Percentiles rank a stretch among this genome's conserved stretches.
phyloP scores from a whole-genome alignment of 2,797 vertebrate genomes.

The Oreochromis grahami region DNA sequence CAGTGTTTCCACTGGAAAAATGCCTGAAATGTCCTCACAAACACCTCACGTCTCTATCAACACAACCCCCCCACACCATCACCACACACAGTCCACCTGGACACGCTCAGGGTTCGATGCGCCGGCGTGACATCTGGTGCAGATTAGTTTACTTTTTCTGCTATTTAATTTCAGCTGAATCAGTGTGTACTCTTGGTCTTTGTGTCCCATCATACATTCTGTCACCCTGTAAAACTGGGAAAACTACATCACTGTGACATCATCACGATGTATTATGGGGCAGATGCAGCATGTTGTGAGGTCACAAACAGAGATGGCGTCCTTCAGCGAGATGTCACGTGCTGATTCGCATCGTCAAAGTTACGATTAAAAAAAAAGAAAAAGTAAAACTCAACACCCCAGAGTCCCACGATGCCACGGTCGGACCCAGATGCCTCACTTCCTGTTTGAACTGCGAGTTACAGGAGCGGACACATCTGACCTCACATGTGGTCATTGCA shows the following conservation, averaged over 20 bases:
- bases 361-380: neutral
- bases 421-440: neutral
- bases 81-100: neutral
- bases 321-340: neutral
- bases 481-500: neutral
- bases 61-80: too few relatives aligned
- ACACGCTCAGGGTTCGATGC: neutral
- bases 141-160: neutral
- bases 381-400: neutral
- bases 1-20: neutral
- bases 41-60: neutral
- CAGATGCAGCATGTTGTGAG: neutral
- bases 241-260: neutral
- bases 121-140: neutral
- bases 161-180: neutral
- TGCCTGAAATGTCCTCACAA: neutral
- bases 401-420: neutral
- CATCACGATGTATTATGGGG: neutral
- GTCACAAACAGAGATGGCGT: neutral
- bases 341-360: neutral
- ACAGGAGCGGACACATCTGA: neutral
- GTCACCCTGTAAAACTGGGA: neutral
- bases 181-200: neutral
- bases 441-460: neutral
- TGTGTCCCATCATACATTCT: neutral